Evolutionary conservation across 2,113 vertebrate species (phyloP).

Genomic region (Pteronura brasiliensis): DNA sequence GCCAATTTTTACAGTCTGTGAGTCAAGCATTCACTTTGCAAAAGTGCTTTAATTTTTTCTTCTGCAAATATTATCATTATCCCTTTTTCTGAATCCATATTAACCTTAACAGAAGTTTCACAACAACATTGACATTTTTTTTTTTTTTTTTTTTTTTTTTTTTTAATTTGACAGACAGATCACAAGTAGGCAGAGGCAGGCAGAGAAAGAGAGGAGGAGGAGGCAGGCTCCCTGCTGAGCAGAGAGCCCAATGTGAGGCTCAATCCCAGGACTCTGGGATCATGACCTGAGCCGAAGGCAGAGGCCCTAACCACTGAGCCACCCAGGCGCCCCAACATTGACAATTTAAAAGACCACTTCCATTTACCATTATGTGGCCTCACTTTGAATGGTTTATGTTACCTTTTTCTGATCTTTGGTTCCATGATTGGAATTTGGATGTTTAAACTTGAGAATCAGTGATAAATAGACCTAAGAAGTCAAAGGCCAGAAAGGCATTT

Average conservation of each 20-base stretch:
- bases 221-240: too few species aligned
- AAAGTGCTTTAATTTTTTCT: background rate
- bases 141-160: too few species aligned
- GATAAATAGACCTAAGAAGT: background rate
- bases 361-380: background rate
- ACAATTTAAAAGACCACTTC: background rate
- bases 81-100: background rate
- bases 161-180: too few species aligned
- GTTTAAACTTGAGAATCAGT: background rate
- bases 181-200: too few species aligned
- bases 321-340: background rate
- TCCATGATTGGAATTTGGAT: background rate
- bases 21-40: background rate
- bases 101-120: background rate
- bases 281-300: too few species aligned
- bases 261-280: too few species aligned
- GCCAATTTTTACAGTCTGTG: background rate
- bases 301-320: too few species aligned
- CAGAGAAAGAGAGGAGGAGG: too few species aligned
- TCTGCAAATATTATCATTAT: background rate
- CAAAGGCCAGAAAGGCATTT: background rate
- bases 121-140: background rate
- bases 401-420: background rate
- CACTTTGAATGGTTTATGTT: background rate
- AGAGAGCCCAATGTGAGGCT: too few species aligned